These are phyloP conservation scores for Liposcelis brunnea DNA, from an alignment of 2,888 invertebrate species.

Conservation along the genomic window DNA sequence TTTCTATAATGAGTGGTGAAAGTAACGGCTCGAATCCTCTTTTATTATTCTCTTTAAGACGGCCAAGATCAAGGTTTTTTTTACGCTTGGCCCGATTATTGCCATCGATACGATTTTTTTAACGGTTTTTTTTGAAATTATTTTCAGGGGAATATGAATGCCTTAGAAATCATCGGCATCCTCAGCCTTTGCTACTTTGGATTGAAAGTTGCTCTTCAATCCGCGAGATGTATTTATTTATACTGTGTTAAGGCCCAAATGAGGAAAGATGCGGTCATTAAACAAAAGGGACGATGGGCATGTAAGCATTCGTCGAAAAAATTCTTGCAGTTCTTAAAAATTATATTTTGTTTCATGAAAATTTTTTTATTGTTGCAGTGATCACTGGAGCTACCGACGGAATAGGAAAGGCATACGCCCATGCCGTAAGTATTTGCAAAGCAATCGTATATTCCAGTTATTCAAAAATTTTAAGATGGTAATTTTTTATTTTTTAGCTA, in stretches of 20 bases:
- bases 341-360: too few relatives aligned
- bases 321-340: too few relatives aligned
- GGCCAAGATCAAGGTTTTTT: too few relatives aligned
- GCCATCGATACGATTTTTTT: too few relatives aligned
- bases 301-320: conserved; percentile 39
- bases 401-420: conserved; percentile 73
- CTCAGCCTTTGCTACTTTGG: conserved; percentile 27
- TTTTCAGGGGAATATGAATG: conserved; percentile 7
- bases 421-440: conserved; percentile 36
- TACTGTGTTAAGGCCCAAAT: conserved; percentile 35
- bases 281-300: conserved; percentile 61
- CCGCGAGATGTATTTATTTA: conserved; percentile 27
- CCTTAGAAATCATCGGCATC: conserved; percentile 32
- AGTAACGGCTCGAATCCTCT: too few relatives aligned
- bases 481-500: conserved; percentile 31
- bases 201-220: conserved; percentile 34
- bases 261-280: conserved; percentile 35
- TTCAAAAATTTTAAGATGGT: conserved; percentile 14
- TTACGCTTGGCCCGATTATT: too few relatives aligned
- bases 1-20: too few relatives aligned
- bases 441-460: conserved; percentile 10
- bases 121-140: not conserved
- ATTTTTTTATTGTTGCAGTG: conserved; percentile 40
- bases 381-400: conserved; percentile 81
- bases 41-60: too few relatives aligned